Evolutionary conservation across 2,888 invertebrate species (phyloP), one percentile per base, ranked within the genome.

Genomic region (Caenorhabditis sp.): DNA sequence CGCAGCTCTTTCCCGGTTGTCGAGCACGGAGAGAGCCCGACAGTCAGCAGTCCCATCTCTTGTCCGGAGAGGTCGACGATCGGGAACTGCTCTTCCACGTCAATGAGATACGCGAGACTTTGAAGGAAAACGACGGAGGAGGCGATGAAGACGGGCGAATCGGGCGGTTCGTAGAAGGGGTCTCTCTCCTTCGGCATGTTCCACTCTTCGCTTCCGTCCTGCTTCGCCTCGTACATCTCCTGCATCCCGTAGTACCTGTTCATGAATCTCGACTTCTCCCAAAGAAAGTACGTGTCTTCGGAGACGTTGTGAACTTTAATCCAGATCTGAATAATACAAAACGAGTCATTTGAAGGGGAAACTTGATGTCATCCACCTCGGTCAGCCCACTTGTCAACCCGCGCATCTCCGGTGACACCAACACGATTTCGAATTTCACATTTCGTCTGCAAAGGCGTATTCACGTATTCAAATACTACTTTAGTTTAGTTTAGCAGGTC

Each of bases 221-320:
- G 89, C 83, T 90, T 91, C 61, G 91, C 90, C 78, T 90, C 89
- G 81, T 91, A 92, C 90, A 92, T 91, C 83, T 92, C 92, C 83
- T 91, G 91, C 91, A 92, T 92, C 53, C 91, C 89, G 81, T 90
- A 91, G 80, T 91, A 84, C 17, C 82, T 17, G 85, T 91, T 91
- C 50, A 91, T 84, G 86, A 92, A 92, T 77, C 91, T 91, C 45
- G 90, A 89, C 75, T 90, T 90, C 22, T 90, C 88, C 92, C 92
- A 92, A 13, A 91, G 87, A 88, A 91, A 92, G 80, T 91, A 91
- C 27, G 90, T 90, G 61, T 90, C 91, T 4, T 90, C 91, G 59
- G 90, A 89, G 41, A 90, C 80, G 79, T 92, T 91, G 41, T 89
- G 89, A 85, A 91, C 90, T 82, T 90, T 90, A 4, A 92, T 89